Evolutionary conservation across 2,113 vertebrate species (phyloP), one percentile per base, ranked within the genome.

Genomic region (Chaenocephalus aceratus): DNA sequence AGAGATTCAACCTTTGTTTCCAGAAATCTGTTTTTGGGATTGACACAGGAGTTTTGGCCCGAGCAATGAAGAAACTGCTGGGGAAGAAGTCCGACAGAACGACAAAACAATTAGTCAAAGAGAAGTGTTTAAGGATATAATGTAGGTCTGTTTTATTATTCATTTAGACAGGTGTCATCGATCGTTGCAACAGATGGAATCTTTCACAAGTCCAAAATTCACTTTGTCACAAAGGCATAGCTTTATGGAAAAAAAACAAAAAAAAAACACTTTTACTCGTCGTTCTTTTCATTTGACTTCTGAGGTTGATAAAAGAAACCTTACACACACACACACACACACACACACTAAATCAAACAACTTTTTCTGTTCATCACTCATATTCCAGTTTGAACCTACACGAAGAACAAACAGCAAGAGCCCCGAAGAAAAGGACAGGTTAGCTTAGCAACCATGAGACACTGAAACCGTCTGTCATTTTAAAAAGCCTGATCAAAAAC

Each of bases 381-480:
- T 87, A 92, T 89, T 93, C 92, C 93, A 94, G 93, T 89, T 89
- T 90, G 88, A 88, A 90, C 79, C 87, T 86, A 86, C 61, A 77
- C 59, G n/a, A 76, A 92, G 88, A 93, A 77, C 79, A 73, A 86
- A 93, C 85, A 80, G 83, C 92, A 87, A 86, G 90, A 83, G 58
- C 76, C 84, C 51, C 69, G 72, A 83, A 82, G 80, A 88, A 84
- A 78, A 82, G 64, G 65, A 85, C 64, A 88, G 64, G 80, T 88
- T 68, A 76, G 76, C 81, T 89, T 41, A 56, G 49, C 65, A 84
- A 86, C 82, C 75, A 72, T 45, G 82, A 77, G 82, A 92, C 86
- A 79, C 44, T 72, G 70, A 86, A 81, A 88, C 78, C 82, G 36
- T 80, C 41, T 60, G 79, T 69, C 76, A 82, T 79, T 87, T 82